Evolutionary conservation across 1,140 invertebrate genomes (phyloP).

Genomic region (Marisa cornuarietis): DNA sequence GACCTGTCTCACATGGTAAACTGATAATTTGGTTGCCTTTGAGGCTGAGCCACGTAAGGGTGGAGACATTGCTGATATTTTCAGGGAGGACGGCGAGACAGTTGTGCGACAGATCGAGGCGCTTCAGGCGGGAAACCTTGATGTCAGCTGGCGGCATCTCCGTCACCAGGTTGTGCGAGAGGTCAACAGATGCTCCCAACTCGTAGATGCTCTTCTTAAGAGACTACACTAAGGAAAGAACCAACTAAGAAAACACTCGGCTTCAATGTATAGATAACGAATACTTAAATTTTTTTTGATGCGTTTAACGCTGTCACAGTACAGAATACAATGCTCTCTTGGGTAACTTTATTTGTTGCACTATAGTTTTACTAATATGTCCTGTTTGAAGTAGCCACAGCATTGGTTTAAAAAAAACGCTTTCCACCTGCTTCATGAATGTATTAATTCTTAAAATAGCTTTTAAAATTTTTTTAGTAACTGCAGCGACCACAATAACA

Average conservation of each 20-base stretch:
- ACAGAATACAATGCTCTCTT: background rate
- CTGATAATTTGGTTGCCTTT: slow-evolving; percentile 55
- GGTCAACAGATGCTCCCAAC: slow-evolving; percentile 46
- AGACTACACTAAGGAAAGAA: slow-evolving; percentile 10
- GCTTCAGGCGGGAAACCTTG: slow-evolving; percentile 50
- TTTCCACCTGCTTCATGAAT: too few relatives aligned
- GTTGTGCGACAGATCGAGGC: slow-evolving; percentile 56
- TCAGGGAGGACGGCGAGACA: slow-evolving; percentile 49
- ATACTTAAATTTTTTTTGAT: background rate
- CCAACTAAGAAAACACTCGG: background rate
- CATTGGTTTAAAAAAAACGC: too few relatives aligned
- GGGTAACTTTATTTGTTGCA: background rate
- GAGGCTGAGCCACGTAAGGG: slow-evolving; percentile 53
- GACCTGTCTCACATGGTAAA: slow-evolving; percentile 50
- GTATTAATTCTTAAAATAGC: too few relatives aligned
- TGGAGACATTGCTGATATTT: slow-evolving; percentile 53
- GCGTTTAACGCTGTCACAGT: background rate
- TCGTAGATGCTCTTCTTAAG: slow-evolving; percentile 62
- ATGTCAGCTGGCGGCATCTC: slow-evolving; percentile 54
- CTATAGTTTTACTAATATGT: background rate
- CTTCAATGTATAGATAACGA: background rate
- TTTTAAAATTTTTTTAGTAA: too few relatives aligned
- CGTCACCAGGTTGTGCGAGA: slow-evolving; percentile 55
- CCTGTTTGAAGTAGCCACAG: too few relatives aligned
- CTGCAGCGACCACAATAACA: too few relatives aligned